Evolutionary conservation across 2,797 vertebrate species (phyloP).

Genomic region (Sebastes matsubarae): DNA sequence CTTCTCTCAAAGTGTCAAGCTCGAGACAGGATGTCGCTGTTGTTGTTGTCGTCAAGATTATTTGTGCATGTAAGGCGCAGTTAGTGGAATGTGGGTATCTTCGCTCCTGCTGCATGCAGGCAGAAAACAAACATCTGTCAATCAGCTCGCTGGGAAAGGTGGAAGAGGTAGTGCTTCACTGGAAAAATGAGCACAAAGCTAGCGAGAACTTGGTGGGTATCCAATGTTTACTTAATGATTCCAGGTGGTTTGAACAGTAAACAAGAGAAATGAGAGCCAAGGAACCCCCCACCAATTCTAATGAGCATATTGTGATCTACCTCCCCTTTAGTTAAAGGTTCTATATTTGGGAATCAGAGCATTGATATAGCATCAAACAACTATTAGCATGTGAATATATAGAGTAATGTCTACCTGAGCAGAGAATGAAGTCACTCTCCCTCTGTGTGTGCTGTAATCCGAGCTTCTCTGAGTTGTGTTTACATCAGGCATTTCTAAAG

Average conservation of each 20-base stretch:
- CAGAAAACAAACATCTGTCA: constrained; percentile 52
- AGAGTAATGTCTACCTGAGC: not conserved
- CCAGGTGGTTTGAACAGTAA: constrained; percentile 33
- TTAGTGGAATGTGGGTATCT: constrained; percentile 9
- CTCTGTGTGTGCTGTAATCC: not conserved
- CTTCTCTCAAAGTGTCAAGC: constrained; percentile 53
- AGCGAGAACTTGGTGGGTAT: constrained; percentile 1
- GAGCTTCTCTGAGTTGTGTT: not conserved
- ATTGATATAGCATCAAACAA: not conserved
- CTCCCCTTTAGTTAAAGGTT: not conserved
- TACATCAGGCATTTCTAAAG: not conserved
- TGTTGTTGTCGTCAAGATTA: constrained; percentile 48
- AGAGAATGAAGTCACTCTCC: too few species aligned
- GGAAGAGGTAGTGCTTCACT: not conserved
- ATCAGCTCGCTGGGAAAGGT: constrained; percentile 4
- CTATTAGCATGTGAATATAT: not conserved
- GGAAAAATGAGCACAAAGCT: constrained; percentile 14
- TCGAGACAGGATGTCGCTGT: constrained; percentile 41
- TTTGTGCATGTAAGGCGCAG: constrained; percentile 24
- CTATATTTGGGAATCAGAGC: not conserved
- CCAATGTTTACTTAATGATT: constrained; percentile 35
- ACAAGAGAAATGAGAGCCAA: constrained; percentile 7
- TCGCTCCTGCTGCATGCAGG: not conserved
- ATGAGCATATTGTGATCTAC: not conserved
- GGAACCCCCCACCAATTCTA: not conserved